Conservation (phyloP, 2,888 invertebrate genomes). For the Tachina grossa region DNA sequence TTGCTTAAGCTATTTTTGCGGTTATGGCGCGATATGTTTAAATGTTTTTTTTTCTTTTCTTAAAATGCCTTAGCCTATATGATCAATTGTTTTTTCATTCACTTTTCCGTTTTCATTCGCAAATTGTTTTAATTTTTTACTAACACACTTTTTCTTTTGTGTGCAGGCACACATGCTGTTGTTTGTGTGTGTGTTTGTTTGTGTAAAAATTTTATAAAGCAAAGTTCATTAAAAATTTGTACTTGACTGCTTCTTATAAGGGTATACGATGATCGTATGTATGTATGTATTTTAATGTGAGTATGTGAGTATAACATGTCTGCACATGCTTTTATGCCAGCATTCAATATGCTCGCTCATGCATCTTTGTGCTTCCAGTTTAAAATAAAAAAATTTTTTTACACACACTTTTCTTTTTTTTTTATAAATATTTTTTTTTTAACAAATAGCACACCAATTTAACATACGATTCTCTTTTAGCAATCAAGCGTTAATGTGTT, state of each 20-base stretch:
- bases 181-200: background rate
- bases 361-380: background rate
- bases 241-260: conserved; percentile 54
- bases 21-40: too few species aligned
- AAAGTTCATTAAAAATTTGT: conserved; percentile 66
- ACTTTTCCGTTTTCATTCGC: background rate
- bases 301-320: too few species aligned
- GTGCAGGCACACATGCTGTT: background rate
- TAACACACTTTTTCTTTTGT: background rate
- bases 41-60: too few species aligned
- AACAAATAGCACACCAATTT: background rate
- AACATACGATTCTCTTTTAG: conserved; percentile 24
- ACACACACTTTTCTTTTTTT: too few species aligned
- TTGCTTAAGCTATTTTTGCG: too few species aligned
- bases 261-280: background rate
- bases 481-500: conserved; percentile 62
- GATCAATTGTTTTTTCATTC: background rate
- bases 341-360: background rate
- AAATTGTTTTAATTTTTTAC: background rate
- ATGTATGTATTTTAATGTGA: too few species aligned
- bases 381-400: background rate
- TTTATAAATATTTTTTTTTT: background rate
- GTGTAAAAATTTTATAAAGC: background rate
- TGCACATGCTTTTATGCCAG: background rate
- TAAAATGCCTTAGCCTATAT: too few species aligned